Percentiles rank a stretch among this genome's conserved stretches.
Conservation (phyloP, 2,888 invertebrate genomes). For the Xylota sylvarum region DNA sequence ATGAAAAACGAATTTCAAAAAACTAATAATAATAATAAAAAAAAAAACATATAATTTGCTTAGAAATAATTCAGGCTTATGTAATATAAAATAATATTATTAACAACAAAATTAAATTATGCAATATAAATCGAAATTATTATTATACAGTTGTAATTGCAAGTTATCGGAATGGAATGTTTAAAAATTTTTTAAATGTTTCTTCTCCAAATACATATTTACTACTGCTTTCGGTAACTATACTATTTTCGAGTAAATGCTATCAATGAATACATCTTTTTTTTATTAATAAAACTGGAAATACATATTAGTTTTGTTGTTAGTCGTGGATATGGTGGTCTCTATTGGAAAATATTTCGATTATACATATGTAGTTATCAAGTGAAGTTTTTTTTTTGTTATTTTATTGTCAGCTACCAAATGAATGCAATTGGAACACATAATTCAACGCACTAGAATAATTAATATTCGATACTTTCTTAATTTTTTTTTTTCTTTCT, state of each 20-base stretch:
- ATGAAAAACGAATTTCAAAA: constrained; percentile 35
- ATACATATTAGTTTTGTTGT: constrained; percentile 9
- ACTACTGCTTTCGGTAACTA: constrained; percentile 48
- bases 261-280: constrained; percentile 42
- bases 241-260: constrained; percentile 59
- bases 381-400: constrained; percentile 23
- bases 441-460: constrained; percentile 54
- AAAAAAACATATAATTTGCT: constrained; percentile 51
- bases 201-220: no score
- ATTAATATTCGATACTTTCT: constrained; percentile 45
- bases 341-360: constrained; percentile 23
- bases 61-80: constrained; percentile 62
- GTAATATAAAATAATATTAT: constrained; percentile 43
- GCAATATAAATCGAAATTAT: constrained; percentile 15
- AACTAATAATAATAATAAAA: constrained; percentile 5
- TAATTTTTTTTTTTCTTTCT: neutral
- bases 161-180: constrained; percentile 63
- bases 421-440: constrained; percentile 63
- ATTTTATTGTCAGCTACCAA: constrained; percentile 69
- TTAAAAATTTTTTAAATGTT: constrained; percentile 4
- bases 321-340: constrained; percentile 53
- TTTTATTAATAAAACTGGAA: constrained; percentile 37
- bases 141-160: constrained; percentile 17
- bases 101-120: constrained; percentile 38
- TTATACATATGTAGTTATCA: constrained; percentile 18